phyloP scores from a whole-genome alignment of 2,888 invertebrate genomes.

The Autographa gamma region DNA sequence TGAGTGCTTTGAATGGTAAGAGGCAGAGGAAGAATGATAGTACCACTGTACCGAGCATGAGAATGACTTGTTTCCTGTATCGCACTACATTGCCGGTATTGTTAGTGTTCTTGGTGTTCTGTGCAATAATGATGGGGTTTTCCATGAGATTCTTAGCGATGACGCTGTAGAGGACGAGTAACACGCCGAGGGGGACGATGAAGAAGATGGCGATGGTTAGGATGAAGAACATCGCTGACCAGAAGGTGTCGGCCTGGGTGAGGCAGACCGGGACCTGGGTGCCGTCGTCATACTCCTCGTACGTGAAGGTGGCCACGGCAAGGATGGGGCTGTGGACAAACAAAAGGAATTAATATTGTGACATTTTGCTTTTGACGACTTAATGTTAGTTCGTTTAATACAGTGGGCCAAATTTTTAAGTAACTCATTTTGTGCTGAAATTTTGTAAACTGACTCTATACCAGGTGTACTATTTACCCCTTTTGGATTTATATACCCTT shows the following conservation, averaged over 20 bases:
- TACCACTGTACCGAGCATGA: conserved; percentile 97
- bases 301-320: conserved; percentile 93
- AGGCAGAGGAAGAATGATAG: conserved; percentile 97
- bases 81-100: conserved; percentile 89
- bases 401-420: too few relatives aligned
- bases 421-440: too few relatives aligned
- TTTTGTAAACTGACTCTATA: too few relatives aligned
- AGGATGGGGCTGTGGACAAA: conserved; percentile 93
- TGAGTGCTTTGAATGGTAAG: conserved; percentile 96
- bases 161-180: conserved; percentile 94
- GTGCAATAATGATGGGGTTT: conserved; percentile 92
- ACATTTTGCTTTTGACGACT: background rate
- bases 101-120: conserved; percentile 85
- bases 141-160: conserved; percentile 96
- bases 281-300: conserved; percentile 92
- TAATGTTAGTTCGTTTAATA: too few relatives aligned
- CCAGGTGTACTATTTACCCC: too few relatives aligned
- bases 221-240: conserved; percentile 94
- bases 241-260: conserved; percentile 93
- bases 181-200: conserved; percentile 93
- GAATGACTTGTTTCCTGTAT: conserved; percentile 94
- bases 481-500: too few relatives aligned
- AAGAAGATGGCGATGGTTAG: conserved; percentile 95
- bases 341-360: conserved; percentile 31
- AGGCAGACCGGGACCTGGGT: conserved; percentile 93